Base-by-base conservation (phyloP, 2,113 vertebrate genomes). In the Dolichallabes microphthalmus region DNA sequence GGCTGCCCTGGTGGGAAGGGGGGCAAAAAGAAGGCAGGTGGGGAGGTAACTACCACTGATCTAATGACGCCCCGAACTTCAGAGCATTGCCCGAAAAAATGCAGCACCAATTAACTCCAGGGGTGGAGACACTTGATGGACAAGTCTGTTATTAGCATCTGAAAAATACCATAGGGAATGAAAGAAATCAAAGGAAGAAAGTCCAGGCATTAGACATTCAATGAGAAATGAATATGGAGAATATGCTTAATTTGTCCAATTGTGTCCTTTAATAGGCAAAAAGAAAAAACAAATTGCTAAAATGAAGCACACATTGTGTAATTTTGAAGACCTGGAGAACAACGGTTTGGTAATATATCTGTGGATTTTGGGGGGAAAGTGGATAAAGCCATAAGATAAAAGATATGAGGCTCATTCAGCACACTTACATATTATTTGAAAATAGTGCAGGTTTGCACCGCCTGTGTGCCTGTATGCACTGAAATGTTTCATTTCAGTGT, bases 71-170 rank as follows among this genome's bases (percentile, higher is more conserved):
- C 82, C 83, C 91, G 86, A 86, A 90, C 91, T 92, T 92, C 93
- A 90, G 90, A 92, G 88, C 85, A 81, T 86, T 82, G 82, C 89
- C 84, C 57, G 69, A 89, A 80, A 78, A 84, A 84, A 85, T 88
- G 87, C 90, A 84, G 86, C 87, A 86, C 92, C 94, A 95, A 94
- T 95, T 95, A 95, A 92, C 93, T 93, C 93, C 79, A 30, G 89
- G 93, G 92, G 94, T 82, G 93, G 93, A 93, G 91, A 90, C 88
- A 89, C 90, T 92, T 95, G 94, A 94, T 93, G 92, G 93, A 94
- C 94, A 93, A 91, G 94, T 93, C 93, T 94, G 93, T 95, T 95
- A 94, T 95, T 93, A 93, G 88, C 82, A 82, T 92, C 86, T 84
- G 87, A 91, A 93, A 90, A 92, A 90, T 86, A 89, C 90, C 82